These are phyloP conservation scores for Mythimna lalbum DNA, from an alignment of 2,888 invertebrate species.

Conservation along the genomic window DNA sequence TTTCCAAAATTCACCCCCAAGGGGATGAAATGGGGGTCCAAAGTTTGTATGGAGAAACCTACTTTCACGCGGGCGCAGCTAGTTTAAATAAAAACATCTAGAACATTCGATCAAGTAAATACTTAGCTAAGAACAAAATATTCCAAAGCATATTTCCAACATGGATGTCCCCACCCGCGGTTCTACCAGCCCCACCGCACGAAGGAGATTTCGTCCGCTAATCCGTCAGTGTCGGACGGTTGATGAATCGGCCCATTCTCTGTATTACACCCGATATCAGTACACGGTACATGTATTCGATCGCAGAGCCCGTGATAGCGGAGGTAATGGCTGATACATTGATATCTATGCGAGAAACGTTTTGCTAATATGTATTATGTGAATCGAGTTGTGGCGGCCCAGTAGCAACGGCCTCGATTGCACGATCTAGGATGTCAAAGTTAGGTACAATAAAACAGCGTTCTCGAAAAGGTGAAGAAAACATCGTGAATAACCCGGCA, in stretches of 20 bases:
- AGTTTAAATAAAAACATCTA: too few relatives aligned
- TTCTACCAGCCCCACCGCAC: constrained; percentile 52
- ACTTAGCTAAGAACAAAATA: neutral
- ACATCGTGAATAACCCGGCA: too few relatives aligned
- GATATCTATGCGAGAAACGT: constrained; percentile 12
- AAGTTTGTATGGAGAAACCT: too few relatives aligned
- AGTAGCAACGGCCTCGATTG: too few relatives aligned
- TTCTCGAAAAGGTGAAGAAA: neutral
- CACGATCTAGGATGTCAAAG: too few relatives aligned
- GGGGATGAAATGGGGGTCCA: too few relatives aligned
- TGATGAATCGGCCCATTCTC: constrained; percentile 81
- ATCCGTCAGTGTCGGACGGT: constrained; percentile 82
- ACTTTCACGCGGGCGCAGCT: too few relatives aligned
- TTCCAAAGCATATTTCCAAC: neutral
- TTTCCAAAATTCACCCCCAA: too few relatives aligned
- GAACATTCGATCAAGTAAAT: neutral
- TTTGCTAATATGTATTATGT: constrained; percentile 17
- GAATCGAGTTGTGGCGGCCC: too few relatives aligned
- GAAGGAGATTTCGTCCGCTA: constrained; percentile 64
- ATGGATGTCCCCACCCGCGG: constrained; percentile 28
- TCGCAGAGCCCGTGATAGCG: constrained; percentile 48
- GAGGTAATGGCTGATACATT: constrained; percentile 30
- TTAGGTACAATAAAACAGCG: too few relatives aligned
- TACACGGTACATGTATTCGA: constrained; percentile 50
- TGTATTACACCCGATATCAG: constrained; percentile 60